Evolutionary conservation across 1,140 invertebrate genomes (phyloP), one percentile per base, ranked within the genome.

Genomic region (Rhagoletis pomonella): DNA sequence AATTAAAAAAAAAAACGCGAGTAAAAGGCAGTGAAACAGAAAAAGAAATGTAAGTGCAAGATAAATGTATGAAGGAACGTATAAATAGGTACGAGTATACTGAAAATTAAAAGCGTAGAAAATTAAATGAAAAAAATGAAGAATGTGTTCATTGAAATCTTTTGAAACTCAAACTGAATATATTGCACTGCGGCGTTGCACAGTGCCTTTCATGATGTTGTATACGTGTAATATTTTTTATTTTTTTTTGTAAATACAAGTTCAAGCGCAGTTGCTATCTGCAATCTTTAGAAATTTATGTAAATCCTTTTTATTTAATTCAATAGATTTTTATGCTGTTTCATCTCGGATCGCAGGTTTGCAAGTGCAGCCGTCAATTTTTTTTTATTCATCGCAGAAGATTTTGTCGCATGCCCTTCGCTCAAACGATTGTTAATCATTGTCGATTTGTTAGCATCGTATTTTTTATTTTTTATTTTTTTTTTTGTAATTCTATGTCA

Each of bases 101-200:
- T 14, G 44, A 3, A 47, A 73, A 4, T 17, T 3, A 47, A 42
- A 47, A 47, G 67, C 12, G 67, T 42, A n/a, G 12, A 9, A 47
- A n/a, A 44, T 73, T 73, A 73, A 44, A 73, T 73, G 17, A 73
- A 42, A 17, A 29, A 73, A 47, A 29, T 44, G 39, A 47, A 47
- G 67, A 73, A 73, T 73, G 67, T 73, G 17, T 73, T 73, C 42
- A 73, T 73, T 73, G 44, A 47, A 73, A 44, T 47, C 67, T 73
- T n/a, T 47, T 4, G 67, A 39, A 29, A 19, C 12, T 5, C 64
- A 67, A 39, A 39, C 39, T 3, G 29, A 9, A 67, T 44, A 73
- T 17, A 73, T 73, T 47, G 67, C 67, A 44, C 44, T 47, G 4
- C 2, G 14, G 29, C 12, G 42, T 42, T 73, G 67, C 39, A 17